Evolutionary conservation across 2,888 invertebrate genomes (phyloP), one percentile per base, ranked within the genome.

Genomic region (Lycophotia porphyrea): DNA sequence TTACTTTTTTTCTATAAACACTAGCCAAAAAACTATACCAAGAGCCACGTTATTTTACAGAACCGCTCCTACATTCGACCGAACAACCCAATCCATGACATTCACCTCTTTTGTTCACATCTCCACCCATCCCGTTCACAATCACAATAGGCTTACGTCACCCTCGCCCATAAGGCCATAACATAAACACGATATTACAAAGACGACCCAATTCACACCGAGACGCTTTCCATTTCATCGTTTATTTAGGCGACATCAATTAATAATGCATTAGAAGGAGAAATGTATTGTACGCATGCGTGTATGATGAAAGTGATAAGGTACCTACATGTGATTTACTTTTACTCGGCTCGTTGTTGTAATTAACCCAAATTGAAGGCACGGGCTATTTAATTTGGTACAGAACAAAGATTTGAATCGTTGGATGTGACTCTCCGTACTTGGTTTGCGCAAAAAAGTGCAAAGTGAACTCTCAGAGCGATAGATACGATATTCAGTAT

Each of bases 221-320:
- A 79, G 85, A 79, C 91, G 90, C 91, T 92, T 92, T 92, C 92
- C 91, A 92, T 92, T 90, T 88, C 91, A 77, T 87, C 82, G 83
- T 84, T 76, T 84, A 87, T 91, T 88, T 88, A 85, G 84, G 85
- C 80, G 88, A 89, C 84, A 84, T 90, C 88, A 91, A 91, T 92
- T 91, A 91, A 90, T 89, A 89, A 84, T 82, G 84, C 89, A 89
- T 91, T 90, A 91, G 90, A 89, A 84, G 84, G 82, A 87, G 89
- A 86, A 89, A 87, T 89, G 85, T 80, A 85, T 85, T 71, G 58
- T 71, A 74, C 80, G 84, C 81, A 85, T 80, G 71, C 88, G 84
- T 87, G 85, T 84, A 71, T 80, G 90, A 92, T 90, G 91, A 92
- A 92, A 92, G 91, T 89, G 91, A 91, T 92, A 91, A 89, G 80